These are phyloP conservation scores for human DNA, from an alignment of 2,113 vertebrate genomes.

Conservation along the genomic window DNA sequence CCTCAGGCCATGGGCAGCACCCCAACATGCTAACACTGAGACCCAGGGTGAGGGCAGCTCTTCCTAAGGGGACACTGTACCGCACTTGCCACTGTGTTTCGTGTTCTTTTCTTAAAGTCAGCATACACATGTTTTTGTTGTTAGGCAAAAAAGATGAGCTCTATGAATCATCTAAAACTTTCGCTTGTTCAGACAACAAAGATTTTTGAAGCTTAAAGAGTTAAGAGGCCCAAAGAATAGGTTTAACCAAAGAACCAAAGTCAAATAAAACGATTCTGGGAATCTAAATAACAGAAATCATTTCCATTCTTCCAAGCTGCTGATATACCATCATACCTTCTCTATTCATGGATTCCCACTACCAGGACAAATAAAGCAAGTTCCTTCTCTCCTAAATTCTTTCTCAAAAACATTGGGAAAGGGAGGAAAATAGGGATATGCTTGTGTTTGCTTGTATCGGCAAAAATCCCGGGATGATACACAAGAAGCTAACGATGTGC, in stretches of 20 bases:
- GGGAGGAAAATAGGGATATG: background rate
- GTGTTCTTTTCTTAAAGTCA: background rate
- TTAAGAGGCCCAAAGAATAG: background rate
- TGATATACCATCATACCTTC: background rate
- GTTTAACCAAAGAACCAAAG: background rate
- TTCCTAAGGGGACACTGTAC: background rate
- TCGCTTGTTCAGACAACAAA: background rate
- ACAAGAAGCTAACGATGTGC: background rate
- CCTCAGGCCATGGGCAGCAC: background rate
- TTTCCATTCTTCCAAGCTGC: background rate
- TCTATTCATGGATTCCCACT: background rate
- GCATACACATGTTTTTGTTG: background rate
- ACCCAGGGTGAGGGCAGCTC: background rate
- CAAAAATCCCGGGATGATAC: background rate
- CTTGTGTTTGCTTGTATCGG: background rate
- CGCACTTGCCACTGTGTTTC: background rate
- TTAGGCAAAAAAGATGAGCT: background rate
- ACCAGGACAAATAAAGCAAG: background rate
- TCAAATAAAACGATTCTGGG: background rate
- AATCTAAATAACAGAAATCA: background rate
- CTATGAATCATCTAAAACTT: slow-evolving; percentile 9
- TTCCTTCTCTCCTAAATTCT: background rate
- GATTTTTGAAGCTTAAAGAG: slow-evolving; percentile 38
- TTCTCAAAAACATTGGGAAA: background rate
- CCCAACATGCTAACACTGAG: background rate